These are phyloP conservation scores for Lepus europaeus DNA, from an alignment of 2,113 vertebrate species.

Conservation along the genomic window DNA sequence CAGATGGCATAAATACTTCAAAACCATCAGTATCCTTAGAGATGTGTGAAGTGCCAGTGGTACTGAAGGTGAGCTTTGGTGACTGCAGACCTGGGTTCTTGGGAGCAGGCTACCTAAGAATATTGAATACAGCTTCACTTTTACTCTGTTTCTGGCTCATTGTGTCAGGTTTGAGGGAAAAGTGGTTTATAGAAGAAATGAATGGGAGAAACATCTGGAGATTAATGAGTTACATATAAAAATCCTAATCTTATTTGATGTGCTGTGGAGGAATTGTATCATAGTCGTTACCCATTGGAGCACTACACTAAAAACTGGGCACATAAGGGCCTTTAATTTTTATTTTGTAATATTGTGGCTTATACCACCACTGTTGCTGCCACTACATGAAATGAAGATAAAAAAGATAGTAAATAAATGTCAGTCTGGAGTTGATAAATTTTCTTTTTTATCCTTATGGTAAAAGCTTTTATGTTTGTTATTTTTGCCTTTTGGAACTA, in stretches of 20 bases:
- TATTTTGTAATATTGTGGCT: conserved; percentile 39
- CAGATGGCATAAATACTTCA: conserved; percentile 80
- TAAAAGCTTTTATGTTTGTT: conserved; percentile 37
- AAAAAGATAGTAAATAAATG: conserved; percentile 6
- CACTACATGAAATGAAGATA: conserved; percentile 16
- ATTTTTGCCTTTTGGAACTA: conserved; percentile 37
- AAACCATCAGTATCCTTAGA: conserved; percentile 77
- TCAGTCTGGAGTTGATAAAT: not conserved
- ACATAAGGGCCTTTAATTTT: not conserved
- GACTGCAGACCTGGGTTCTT: conserved; percentile 74
- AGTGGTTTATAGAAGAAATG: conserved; percentile 77
- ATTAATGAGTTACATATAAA: conserved; percentile 74
- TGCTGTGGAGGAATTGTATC: conserved; percentile 68
- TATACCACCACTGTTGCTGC: not conserved
- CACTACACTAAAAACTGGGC: conserved; percentile 64
- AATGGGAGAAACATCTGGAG: conserved; percentile 39
- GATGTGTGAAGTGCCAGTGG: conserved; percentile 77
- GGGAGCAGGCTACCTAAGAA: conserved; percentile 29
- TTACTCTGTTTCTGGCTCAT: conserved; percentile 82
- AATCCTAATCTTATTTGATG: conserved; percentile 76
- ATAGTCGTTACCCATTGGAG: conserved; percentile 66
- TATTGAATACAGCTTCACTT: conserved; percentile 61
- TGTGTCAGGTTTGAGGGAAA: conserved; percentile 74
- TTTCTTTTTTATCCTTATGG: conserved; percentile 45
- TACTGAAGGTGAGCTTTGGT: conserved; percentile 80